Evolutionary conservation across 1,140 invertebrate species (phyloP).

Genomic region (Pseudomyrmex concolor): DNA sequence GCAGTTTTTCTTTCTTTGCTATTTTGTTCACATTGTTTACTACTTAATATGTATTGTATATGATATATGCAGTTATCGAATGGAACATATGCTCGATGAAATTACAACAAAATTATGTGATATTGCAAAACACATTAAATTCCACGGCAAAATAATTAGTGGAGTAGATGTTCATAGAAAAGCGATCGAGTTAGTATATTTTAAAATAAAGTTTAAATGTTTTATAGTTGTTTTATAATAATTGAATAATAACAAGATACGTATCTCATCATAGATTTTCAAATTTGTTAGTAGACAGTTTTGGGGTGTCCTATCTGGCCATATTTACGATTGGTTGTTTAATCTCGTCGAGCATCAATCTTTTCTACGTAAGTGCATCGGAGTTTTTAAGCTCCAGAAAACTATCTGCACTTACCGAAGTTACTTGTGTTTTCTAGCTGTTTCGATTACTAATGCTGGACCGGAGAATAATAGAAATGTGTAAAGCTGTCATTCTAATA

Average conservation of each 20-base stretch:
- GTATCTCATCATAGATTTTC: not conserved
- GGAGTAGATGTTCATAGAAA: conserved; percentile 39
- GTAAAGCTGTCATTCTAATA: not conserved
- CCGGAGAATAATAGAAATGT: not conserved
- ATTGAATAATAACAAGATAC: not conserved
- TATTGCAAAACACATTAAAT: not conserved
- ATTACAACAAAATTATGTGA: not conserved
- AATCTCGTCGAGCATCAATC: not conserved
- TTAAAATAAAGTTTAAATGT: too few relatives aligned
- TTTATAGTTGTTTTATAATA: not conserved
- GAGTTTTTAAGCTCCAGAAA: not conserved
- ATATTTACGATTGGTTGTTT: not conserved
- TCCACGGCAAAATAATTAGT: not conserved
- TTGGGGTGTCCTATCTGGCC: not conserved
- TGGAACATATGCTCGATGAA: conserved; percentile 9
- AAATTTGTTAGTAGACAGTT: not conserved
- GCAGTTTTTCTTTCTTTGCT: not conserved
- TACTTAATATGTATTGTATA: too few relatives aligned
- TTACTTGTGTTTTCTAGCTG: conserved; percentile 7
- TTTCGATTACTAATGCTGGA: conserved; percentile 24
- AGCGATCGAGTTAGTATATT: conserved; percentile 51
- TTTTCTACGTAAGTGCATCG: not conserved
- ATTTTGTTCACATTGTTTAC: not conserved
- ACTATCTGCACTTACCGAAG: not conserved
- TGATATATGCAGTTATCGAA: conserved; percentile 31